These are phyloP conservation scores for Mus minutoides DNA, from an alignment of 2,797 vertebrate species.

Conservation along the genomic window DNA sequence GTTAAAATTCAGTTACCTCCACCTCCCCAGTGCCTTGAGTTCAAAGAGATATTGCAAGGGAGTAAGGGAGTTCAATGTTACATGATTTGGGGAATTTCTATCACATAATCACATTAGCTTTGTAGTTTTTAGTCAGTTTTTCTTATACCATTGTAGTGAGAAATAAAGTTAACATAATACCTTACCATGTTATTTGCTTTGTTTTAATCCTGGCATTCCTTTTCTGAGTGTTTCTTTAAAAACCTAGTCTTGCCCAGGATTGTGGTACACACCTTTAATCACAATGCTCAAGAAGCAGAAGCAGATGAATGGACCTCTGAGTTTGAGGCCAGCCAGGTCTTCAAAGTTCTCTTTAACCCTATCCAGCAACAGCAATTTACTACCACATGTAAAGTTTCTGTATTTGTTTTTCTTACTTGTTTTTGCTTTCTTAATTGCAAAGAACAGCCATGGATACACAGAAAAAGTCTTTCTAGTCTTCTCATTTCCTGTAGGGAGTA, in stretches of 20 bases:
- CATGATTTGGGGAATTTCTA: background rate
- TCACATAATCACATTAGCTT: background rate
- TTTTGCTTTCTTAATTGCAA: background rate
- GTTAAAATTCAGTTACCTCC: background rate
- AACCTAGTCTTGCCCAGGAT: background rate
- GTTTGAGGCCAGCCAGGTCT: background rate
- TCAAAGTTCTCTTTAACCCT: background rate
- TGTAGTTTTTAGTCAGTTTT: background rate
- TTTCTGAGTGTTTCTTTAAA: background rate
- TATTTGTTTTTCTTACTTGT: no score
- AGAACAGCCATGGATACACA: background rate
- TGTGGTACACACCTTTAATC: no score
- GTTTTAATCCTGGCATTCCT: background rate
- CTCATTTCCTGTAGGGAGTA: background rate
- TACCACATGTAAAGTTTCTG: no score
- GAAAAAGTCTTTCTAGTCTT: background rate
- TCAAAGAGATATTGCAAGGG: background rate
- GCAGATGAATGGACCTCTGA: background rate
- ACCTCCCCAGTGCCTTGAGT: background rate
- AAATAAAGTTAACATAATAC: conserved; percentile 30
- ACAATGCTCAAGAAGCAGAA: background rate
- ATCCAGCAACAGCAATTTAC: no score
- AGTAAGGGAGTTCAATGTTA: no score
- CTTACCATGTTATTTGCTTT: background rate
- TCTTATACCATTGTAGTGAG: background rate